Conservation (phyloP, 2,888 invertebrate species). For the Caenorhabditis wallacei region DNA sequence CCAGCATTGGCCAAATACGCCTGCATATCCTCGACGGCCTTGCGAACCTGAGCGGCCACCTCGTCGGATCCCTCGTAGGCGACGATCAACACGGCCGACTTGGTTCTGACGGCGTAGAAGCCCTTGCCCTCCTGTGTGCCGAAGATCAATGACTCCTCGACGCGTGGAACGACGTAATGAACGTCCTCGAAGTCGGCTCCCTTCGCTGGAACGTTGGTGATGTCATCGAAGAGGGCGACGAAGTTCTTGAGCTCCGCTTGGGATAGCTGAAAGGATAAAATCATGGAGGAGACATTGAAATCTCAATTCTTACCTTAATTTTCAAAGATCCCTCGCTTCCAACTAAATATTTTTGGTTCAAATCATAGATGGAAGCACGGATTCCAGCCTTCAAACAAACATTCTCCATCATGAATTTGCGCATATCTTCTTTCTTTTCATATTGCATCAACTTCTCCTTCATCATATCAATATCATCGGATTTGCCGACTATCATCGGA, state of each 20-base stretch:
- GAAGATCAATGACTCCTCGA: constrained; percentile 82
- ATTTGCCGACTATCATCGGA: too few species aligned
- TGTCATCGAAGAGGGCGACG: constrained; percentile 74
- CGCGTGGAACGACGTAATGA: constrained; percentile 82
- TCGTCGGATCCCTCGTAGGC: constrained; percentile 80
- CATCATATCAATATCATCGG: too few species aligned
- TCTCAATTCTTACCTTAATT: constrained; percentile 62
- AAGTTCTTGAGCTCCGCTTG: constrained; percentile 78
- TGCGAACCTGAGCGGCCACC: constrained; percentile 76
- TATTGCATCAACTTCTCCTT: too few species aligned
- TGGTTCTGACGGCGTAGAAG: constrained; percentile 81
- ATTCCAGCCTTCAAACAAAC: too few species aligned
- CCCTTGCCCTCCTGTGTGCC: constrained; percentile 81
- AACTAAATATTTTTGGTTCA: too few species aligned
- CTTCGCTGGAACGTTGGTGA: constrained; percentile 68
- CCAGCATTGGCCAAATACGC: constrained; percentile 74
- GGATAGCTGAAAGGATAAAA: too few species aligned
- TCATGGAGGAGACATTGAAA: too few species aligned
- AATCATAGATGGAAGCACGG: too few species aligned
- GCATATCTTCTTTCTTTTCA: too few species aligned
- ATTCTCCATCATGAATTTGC: too few species aligned
- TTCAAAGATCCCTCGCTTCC: too few species aligned
- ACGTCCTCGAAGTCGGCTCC: constrained; percentile 79
- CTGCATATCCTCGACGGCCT: constrained; percentile 80
- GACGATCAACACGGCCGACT: constrained; percentile 79